Evolutionary conservation across 2,797 vertebrate genomes (phyloP).

Genomic region (Sebastolobus altivelis): DNA sequence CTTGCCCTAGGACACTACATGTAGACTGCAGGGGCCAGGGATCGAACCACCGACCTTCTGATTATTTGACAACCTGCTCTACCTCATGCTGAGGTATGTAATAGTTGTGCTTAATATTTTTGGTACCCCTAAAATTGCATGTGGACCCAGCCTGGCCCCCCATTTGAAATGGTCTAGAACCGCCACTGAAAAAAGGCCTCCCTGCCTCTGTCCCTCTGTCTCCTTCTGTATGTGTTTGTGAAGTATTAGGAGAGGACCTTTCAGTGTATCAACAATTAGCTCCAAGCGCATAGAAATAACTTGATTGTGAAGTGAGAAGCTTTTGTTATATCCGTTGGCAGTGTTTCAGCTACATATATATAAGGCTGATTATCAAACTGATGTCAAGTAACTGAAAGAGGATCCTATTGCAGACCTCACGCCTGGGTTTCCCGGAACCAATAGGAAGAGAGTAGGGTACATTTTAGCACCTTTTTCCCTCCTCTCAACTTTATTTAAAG

Average conservation of each 20-base stretch:
- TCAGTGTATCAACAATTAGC: constrained; percentile 25
- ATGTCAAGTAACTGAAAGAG: background rate
- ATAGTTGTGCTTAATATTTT: no score
- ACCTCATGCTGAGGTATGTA: no score
- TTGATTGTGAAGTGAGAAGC: background rate
- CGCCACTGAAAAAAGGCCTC: constrained; percentile 18
- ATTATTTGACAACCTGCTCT: no score
- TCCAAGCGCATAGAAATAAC: constrained; percentile 13
- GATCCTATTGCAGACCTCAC: background rate
- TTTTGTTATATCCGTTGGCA: background rate
- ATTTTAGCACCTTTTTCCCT: background rate
- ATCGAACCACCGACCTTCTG: no score
- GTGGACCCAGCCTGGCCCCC: no score
- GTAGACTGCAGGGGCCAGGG: no score
- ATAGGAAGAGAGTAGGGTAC: background rate
- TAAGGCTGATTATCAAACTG: background rate
- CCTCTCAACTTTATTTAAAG: background rate
- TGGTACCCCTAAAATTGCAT: no score
- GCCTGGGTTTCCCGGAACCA: background rate
- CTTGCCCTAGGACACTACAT: no score
- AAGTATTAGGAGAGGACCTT: constrained; percentile 23
- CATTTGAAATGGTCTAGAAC: no score
- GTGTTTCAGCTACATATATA: background rate
- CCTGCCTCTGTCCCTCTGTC: background rate
- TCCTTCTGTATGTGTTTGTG: constrained; percentile 16